Evolutionary conservation across 2,888 invertebrate genomes (phyloP).

Genomic region (Drosophila prostipennis): DNA sequence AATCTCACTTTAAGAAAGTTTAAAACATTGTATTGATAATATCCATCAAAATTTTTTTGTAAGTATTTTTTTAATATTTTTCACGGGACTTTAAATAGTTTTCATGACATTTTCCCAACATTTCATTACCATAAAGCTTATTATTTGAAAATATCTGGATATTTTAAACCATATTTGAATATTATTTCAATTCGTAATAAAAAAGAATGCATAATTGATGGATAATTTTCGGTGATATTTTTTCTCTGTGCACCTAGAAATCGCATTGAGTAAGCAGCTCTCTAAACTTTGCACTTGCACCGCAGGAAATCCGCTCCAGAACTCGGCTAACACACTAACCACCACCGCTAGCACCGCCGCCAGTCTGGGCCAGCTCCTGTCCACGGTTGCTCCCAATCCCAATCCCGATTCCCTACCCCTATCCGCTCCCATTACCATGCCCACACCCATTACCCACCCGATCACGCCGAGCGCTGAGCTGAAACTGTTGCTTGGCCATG

Average conservation of each 20-base stretch:
- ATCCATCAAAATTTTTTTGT: no score
- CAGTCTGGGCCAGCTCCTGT: slow-evolving; percentile 44
- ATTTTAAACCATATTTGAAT: background rate
- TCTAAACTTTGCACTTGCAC: slow-evolving; percentile 78
- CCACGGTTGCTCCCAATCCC: slow-evolving; percentile 35
- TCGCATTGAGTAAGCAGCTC: slow-evolving; percentile 37
- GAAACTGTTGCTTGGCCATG: slow-evolving; percentile 64
- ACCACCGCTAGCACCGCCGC: slow-evolving; percentile 56
- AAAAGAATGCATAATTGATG: background rate
- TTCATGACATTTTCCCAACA: background rate
- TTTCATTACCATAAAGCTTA: background rate
- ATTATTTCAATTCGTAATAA: background rate
- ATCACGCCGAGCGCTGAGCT: slow-evolving; percentile 62
- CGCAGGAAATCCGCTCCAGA: slow-evolving; percentile 53
- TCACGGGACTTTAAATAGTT: background rate
- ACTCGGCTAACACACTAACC: slow-evolving; percentile 65
- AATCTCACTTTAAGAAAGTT: no score
- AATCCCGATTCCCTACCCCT: slow-evolving; percentile 26
- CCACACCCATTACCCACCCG: slow-evolving; percentile 47
- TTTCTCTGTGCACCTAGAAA: slow-evolving; percentile 17
- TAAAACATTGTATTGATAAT: no score
- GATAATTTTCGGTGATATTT: background rate
- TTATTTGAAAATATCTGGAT: no score
- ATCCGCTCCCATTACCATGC: slow-evolving; percentile 1
- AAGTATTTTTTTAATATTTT: background rate